Evolutionary conservation across 2,888 invertebrate species (phyloP), one percentile per base, ranked within the genome.

Genomic region (Ophonus ardosiacus): DNA sequence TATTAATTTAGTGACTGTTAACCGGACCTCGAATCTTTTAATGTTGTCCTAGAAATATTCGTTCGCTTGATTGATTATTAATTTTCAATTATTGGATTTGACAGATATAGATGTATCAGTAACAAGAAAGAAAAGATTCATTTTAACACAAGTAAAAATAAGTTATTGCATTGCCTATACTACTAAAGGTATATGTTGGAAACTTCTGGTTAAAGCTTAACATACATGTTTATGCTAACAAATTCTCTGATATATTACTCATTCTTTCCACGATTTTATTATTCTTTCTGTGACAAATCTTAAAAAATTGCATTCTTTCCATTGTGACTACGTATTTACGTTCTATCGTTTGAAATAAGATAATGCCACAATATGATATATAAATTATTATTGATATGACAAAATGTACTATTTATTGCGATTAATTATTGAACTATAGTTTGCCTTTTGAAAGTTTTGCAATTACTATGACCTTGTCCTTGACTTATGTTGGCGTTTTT

Each of bases 21-120:
- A 74, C 43, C 71, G 71, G 43, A 74, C 71, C 71, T 74, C 31
- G 68, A 31, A 31, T 65, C 31, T 63, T 63, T 59, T 59, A 7
- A 59, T 18, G 10, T 31, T 40, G 71, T 74, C 71, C 71, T 74
- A 74, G 71, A 74, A 68, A 68, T 65, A 68, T 68, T 68, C 15
- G 31, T 65, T 65, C 15, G 15, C 31, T 65, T 31, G 24, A 68
- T 68, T 68, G 71, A 43, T 74, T 74, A 8, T 74, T 74, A 17
- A 74, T 43, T 74, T 74, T 74, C 31, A 43, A 18, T 68, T 24
- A 68, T 68, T 68, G 38, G 31, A 68, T 68, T 68, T 38, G 68
- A 68, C 68, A 68, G n/a, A 13, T 59, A 59, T 59, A 63, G 24
- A 63, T 15, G 31, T 38, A 38, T 68, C 68, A 21, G 15, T 68